Evolutionary conservation across 2,888 invertebrate species (phyloP), one percentile per base, ranked within the genome.

Genomic region (Tipula confusa): DNA sequence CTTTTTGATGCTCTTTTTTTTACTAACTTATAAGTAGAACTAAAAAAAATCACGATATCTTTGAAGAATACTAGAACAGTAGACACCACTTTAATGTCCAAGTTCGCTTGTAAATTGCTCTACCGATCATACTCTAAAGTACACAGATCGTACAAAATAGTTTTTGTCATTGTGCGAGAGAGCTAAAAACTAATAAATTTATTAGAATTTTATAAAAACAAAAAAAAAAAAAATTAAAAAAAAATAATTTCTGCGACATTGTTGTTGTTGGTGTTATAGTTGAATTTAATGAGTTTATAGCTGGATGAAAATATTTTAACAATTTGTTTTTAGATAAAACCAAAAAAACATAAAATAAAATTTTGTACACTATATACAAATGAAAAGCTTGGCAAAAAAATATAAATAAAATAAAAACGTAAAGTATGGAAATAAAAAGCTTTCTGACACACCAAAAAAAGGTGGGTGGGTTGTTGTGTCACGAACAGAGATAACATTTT

Each of bases 271-370:
- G 15, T 43, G 15, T 15, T 15, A 5, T 43, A 43, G 43, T 24
- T 64, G 64, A 64, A 64, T 64, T 64, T 64, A 64, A 64, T 64
- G 64, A 64, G 64, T 64, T 64, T 64, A 64, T 64, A 64, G 64
- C 64, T 64, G 64, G 64, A 64, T 64, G 24, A 64, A 64, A 64
- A 64, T 64, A 64, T 24, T 64, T 64, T 64, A 64, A 64, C 64
- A 64, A 64, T 64, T 64, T 64, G 18, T 64, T 64, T 64, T 64
- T 64, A 64, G 64, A 64, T 64, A 64, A 64, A 64, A 64, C 64
- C 64, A 64, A 64, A n/a, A n/a, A n/a, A 64, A 64, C 18, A 64
- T 24, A 64, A 64, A 64, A 64, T 24, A 24, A n/a, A 64, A 64
- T 18, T n/a, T n/a, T n/a, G n/a, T n/a, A n/a, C n/a, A n/a, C n/a